A percentile compares a stretch with the other conserved stretches of the same genome.
Evolutionary conservation across 1,140 invertebrate genomes (phyloP).

Genomic region (Orchesella cincta): DNA sequence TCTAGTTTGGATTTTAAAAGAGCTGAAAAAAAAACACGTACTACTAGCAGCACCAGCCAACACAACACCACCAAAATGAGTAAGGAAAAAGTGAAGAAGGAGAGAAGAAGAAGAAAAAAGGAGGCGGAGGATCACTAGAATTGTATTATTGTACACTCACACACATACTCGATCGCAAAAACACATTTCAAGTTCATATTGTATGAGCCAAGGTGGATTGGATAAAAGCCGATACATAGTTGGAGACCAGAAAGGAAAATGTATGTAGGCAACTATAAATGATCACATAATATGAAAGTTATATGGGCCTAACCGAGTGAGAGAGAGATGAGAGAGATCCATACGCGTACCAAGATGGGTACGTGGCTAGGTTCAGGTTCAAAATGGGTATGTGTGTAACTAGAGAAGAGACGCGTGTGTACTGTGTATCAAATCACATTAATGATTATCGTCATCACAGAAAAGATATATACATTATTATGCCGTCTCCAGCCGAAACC

Average conservation of each 20-base stretch:
- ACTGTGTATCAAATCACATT: conserved; percentile 27
- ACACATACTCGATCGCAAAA: background rate
- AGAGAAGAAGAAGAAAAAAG: conserved; percentile 10
- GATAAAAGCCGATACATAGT: background rate
- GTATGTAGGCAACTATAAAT: background rate
- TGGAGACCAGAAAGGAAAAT: background rate
- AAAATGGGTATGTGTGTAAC: conserved; percentile 19
- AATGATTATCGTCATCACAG: conserved; percentile 25
- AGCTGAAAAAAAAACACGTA: background rate
- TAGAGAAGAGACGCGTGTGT: background rate
- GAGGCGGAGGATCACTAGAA: conserved; percentile 18
- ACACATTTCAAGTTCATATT: conserved; percentile 1
- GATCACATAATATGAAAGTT: too few species aligned
- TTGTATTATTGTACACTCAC: conserved; percentile 5
- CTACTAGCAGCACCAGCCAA: background rate
- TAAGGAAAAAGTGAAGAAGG: background rate
- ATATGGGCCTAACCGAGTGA: too few species aligned
- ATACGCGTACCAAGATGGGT: too few species aligned
- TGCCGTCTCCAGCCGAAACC: too few species aligned
- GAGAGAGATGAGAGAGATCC: too few species aligned
- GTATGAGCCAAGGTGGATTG: background rate
- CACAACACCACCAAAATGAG: background rate
- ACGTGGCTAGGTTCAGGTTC: too few species aligned
- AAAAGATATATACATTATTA: conserved; percentile 1
- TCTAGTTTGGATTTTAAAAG: too few species aligned